A percentile compares a stretch with the other conserved stretches of the same genome.
Evolutionary conservation across 1,140 invertebrate species (phyloP).

Genomic region (Epicauta chinensis): DNA sequence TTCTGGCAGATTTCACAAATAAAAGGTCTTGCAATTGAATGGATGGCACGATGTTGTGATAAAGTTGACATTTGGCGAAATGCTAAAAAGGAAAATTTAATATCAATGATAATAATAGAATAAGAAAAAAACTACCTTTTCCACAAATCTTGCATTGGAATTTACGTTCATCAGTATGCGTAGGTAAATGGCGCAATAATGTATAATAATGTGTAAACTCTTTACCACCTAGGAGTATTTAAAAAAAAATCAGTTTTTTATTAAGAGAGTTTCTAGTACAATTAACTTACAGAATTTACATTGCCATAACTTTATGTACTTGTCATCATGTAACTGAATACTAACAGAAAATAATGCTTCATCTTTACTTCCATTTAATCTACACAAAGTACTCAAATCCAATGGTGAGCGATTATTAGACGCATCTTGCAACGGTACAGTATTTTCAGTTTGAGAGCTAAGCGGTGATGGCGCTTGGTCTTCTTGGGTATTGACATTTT

Average conservation of each 20-base stretch:
- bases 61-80: constrained; percentile 71
- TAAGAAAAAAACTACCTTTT: constrained; percentile 33
- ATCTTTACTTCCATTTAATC: constrained; percentile 1
- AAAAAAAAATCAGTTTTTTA: neutral
- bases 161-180: constrained; percentile 76
- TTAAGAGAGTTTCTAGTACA: constrained; percentile 11
- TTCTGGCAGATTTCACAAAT: constrained; percentile 68
- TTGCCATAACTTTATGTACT: constrained; percentile 57
- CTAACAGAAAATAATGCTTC: constrained; percentile 49
- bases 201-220: constrained; percentile 73
- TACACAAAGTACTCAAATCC: constrained; percentile 6
- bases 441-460: too few species aligned
- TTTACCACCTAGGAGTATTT: constrained; percentile 48
- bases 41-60: constrained; percentile 67
- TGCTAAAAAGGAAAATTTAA: constrained; percentile 45
- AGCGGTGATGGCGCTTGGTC: too few species aligned
- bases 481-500: too few species aligned
- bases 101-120: constrained; percentile 5
- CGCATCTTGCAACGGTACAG: too few species aligned
- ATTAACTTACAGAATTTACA: constrained; percentile 56
- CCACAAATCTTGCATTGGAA: constrained; percentile 72
- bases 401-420: neutral
- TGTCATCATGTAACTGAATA: constrained; percentile 51
- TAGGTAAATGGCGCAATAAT: constrained; percentile 72
- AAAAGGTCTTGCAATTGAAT: constrained; percentile 63